Evolutionary conservation across 2,797 vertebrate species (phyloP), one percentile per base, ranked within the genome.

Genomic region (Hemibagrus guttatus): DNA sequence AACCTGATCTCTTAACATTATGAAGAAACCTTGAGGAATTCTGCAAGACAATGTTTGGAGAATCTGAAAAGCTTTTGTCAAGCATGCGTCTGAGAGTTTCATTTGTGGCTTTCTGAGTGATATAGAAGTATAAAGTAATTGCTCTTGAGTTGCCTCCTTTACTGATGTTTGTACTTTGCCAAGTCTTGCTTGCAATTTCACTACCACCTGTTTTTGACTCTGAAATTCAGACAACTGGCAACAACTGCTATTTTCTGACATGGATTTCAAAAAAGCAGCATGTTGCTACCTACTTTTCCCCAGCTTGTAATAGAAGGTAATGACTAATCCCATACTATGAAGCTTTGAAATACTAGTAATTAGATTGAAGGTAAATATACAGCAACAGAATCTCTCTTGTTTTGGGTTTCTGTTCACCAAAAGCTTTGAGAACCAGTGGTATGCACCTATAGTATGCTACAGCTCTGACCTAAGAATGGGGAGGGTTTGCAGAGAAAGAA

Each of bases 261-360:
- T 80, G 80, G 35, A 5, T 61, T 83, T 90, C 61, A 28, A 39
- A 8, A 82, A 23, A 4, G 78, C 26, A 0, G 35, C 46, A 26
- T 17, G 58, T 42, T 80, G 58, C 78, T 63, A n/a, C 4, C 71
- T 54, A 66, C 82, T 72, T 87, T 88, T 85, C 86, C 90, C 89
- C 75, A 59, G 39, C 85, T 78, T 88, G 89, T 89, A 90, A 91
- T 88, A 49, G 82, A 84, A 69, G 87, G 88, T 91, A 91, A 92
- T 87, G 88, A 92, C 61, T 84, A 91, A 87, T 90, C 90, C 85
- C 87, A 78, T 87, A 81, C 71, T 88, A 46, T 35, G 42, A 90
- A 76, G 75, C 90, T 82, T 89, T 91, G 88, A 91, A 88, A 92
- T 91, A 90, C 90, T 80, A 56, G 31, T 93, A 92, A 94, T 95